Conservation (phyloP, 2,113 vertebrate genomes). For the Poicephalus meyeri region DNA sequence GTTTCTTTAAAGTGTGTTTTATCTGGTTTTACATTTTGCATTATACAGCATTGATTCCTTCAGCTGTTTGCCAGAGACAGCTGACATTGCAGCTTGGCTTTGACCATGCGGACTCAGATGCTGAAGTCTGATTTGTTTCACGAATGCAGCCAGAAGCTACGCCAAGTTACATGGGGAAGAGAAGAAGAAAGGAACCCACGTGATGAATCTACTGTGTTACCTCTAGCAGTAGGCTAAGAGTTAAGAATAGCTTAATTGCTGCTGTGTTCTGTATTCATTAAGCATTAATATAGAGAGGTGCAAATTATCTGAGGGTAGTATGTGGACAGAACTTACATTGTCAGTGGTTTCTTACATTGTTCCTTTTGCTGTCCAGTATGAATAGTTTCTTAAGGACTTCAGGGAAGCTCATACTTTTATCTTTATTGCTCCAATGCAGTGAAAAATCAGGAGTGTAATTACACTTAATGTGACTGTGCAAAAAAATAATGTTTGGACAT, state of each 20-base stretch:
- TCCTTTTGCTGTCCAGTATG: background rate
- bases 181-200: background rate
- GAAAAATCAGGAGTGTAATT: background rate
- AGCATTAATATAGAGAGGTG: background rate
- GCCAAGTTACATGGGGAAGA: accelerated
- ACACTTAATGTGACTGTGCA: background rate
- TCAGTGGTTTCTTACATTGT: background rate
- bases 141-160: background rate
- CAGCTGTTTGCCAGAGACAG: background rate
- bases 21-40: background rate
- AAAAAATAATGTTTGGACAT: background rate
- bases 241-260: background rate
- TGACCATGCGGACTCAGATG: background rate
- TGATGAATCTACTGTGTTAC: background rate
- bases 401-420: background rate
- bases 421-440: background rate
- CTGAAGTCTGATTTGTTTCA: background rate
- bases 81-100: background rate
- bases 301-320: background rate
- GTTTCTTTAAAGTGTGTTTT: background rate
- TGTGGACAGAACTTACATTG: background rate
- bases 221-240: background rate
- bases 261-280: background rate
- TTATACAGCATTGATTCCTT: background rate
- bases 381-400: background rate